A percentile compares a stretch with the other conserved stretches of the same genome.
Conservation (phyloP, 2,113 vertebrate genomes). For the Colossoma macropomum region DNA sequence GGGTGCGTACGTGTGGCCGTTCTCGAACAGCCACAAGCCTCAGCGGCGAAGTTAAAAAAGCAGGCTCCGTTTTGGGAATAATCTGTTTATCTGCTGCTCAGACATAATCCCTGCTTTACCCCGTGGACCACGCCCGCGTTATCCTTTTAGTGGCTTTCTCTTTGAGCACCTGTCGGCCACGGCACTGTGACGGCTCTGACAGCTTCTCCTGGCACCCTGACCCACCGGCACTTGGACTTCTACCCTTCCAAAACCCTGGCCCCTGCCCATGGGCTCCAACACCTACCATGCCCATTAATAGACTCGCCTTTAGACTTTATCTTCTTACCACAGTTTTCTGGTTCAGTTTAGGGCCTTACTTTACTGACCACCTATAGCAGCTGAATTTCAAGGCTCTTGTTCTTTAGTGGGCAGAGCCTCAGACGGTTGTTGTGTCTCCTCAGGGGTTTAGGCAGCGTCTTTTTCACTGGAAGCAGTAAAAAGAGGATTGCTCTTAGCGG, state of each 20-base stretch:
- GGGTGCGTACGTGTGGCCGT: slow-evolving; percentile 28
- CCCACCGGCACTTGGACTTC: not conserved
- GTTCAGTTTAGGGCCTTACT: not conserved
- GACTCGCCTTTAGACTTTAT: not conserved
- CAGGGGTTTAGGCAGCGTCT: slow-evolving; percentile 35
- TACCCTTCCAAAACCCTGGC: not conserved
- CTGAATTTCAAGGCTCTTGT: not conserved
- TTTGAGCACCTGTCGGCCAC: slow-evolving; percentile 81
- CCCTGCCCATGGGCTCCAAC: not conserved
- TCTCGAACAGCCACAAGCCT: slow-evolving; percentile 65
- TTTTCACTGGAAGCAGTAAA: not conserved
- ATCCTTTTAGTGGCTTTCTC: slow-evolving; percentile 92
- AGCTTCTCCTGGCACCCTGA: slow-evolving; percentile 37
- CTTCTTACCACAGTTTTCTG: not conserved
- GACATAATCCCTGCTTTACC: slow-evolving; percentile 91
- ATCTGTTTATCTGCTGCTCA: slow-evolving; percentile 91
- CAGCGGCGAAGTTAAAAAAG: slow-evolving; percentile 80
- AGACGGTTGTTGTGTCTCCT: slow-evolving; percentile 37
- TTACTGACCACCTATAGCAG: not conserved
- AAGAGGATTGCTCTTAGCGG: not conserved
- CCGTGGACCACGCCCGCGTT: slow-evolving; percentile 79
- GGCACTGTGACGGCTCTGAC: slow-evolving; percentile 15
- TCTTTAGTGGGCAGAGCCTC: not conserved
- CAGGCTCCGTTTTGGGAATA: slow-evolving; percentile 85
- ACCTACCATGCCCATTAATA: not conserved